Base-by-base conservation (phyloP, 2,888 invertebrate species). In the Morpho deidamia region DNA sequence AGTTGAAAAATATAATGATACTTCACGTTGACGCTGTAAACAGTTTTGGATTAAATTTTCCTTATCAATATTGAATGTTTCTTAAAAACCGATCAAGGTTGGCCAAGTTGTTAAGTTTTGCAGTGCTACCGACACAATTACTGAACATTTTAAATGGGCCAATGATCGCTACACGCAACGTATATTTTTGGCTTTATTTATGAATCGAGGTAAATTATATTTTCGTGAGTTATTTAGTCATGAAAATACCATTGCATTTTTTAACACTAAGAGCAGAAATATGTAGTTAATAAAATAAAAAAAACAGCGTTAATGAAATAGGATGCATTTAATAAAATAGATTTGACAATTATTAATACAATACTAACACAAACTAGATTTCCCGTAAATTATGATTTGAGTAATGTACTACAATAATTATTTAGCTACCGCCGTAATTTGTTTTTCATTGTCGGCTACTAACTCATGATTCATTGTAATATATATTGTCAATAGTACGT, bases 81-180 rank as follows among this genome's bases (percentile, higher is more conserved):
- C 38, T 50, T 8, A 50, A 32, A 49, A 58, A 48, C 34, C 50
- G 47, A 45, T 58, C 54, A 51, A 55, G 51, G 44, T 43, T 33
- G 53, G 23, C 33, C 41, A 49, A 49, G 42, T 49, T 41, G 49
- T n/a, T 9, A 52, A 55, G 43, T 58, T 58, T 55, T 50, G 49
- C 49, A 38, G 35, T 38, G 51, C 38, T 46, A 49, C 51, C 45
- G 55, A 41, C 51, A 51, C 39, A 44, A 55, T 71, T 64, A 61
- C 64, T 60, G 71, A 65, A 67, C 69, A 45, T 59, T 65, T 65
- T 66, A 76, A 73, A 69, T 81, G 78, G 81, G 80, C 70, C 81
- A 72, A 55, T 68, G 60, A 65, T 71, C 68, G 67, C 50, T 66
- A 71, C 80, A 79, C 78, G 78, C 79, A 70, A 58, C 53, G 55